Conservation (phyloP, 2,797 vertebrate species). For the Phrynocephalus guinanensis region DNA sequence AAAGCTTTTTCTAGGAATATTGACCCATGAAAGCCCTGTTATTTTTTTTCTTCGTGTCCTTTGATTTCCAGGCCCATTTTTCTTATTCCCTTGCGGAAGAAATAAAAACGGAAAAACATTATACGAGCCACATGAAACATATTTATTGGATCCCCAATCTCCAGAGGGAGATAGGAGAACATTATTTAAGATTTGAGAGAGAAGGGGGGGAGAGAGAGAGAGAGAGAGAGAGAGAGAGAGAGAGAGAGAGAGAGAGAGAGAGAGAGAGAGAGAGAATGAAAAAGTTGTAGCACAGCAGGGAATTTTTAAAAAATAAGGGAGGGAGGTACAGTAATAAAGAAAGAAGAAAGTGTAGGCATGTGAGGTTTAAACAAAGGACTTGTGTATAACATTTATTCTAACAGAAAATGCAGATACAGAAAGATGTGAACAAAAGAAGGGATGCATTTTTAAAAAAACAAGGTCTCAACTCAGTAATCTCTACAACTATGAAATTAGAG, state of each 20-base stretch:
- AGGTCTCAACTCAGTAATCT: conserved; percentile 7
- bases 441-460: conserved; percentile 35
- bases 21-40: conserved; percentile 10
- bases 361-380: conserved; percentile 48
- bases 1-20: conserved; percentile 23
- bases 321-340: neutral
- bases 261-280: conserved; percentile 27
- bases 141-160: conserved; percentile 71
- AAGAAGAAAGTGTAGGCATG: neutral
- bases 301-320: conserved; percentile 55
- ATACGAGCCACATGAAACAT: conserved; percentile 53
- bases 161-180: conserved; percentile 69
- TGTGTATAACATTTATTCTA: conserved; percentile 50
- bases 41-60: conserved; percentile 41
- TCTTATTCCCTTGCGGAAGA: conserved; percentile 49
- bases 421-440: conserved; percentile 34
- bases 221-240: too few species aligned
- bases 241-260: too few species aligned
- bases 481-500: conserved; percentile 20
- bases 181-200: conserved; percentile 33
- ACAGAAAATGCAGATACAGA: conserved; percentile 45
- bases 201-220: too few species aligned
- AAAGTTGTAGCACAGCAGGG: conserved; percentile 63
- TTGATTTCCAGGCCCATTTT: conserved; percentile 56
- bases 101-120: conserved; percentile 63